Conservation (phyloP, 1,140 invertebrate genomes). For the Drosophila saltans region DNA sequence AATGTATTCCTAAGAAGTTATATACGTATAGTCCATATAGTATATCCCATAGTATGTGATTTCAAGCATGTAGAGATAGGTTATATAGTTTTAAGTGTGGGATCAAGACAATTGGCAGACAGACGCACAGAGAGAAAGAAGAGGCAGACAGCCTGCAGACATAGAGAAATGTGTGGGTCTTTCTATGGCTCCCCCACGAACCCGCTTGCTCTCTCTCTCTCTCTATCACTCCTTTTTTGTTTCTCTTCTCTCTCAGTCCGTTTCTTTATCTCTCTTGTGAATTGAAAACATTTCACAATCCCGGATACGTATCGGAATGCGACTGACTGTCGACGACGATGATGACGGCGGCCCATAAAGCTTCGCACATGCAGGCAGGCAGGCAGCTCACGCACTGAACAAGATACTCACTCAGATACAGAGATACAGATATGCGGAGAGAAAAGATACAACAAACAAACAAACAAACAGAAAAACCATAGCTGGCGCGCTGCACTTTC, state of each 20-base stretch:
- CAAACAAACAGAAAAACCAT: constrained; percentile 13
- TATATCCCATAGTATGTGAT: no score
- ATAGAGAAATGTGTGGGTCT: constrained; percentile 61
- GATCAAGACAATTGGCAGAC: neutral
- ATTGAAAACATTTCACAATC: constrained; percentile 81
- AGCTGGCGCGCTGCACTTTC: constrained; percentile 29
- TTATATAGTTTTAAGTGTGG: neutral
- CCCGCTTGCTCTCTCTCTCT: no score
- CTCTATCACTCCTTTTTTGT: no score
- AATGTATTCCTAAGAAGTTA: neutral
- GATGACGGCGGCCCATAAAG: constrained; percentile 56
- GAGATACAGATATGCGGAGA: constrained; percentile 15
- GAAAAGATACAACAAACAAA: constrained; percentile 25
- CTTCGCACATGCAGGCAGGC: constrained; percentile 48
- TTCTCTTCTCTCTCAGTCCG: neutral
- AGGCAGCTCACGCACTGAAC: constrained; percentile 25
- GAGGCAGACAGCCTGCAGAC: constrained; percentile 69
- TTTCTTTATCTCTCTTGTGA: constrained; percentile 50
- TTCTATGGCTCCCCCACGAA: neutral
- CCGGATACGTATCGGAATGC: constrained; percentile 80
- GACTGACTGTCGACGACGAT: constrained; percentile 36
- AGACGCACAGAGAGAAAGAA: constrained; percentile 1
- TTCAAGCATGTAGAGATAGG: neutral
- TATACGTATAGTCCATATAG: neutral
- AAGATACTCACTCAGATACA: constrained; percentile 31